Conservation (phyloP, 1,140 invertebrate genomes). For the Cotesia glomerata region DNA sequence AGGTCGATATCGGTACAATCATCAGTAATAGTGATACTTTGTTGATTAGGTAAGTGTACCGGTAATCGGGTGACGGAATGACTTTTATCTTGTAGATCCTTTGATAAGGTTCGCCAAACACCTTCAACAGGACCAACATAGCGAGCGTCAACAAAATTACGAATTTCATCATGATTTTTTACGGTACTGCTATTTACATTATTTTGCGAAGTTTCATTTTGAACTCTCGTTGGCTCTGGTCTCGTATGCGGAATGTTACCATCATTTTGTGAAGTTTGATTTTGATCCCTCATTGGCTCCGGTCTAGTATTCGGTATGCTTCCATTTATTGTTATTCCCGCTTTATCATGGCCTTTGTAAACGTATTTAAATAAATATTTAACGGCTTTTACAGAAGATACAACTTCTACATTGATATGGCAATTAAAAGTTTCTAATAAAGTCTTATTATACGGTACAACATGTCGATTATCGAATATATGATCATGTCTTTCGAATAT, state of each 20-base stretch:
- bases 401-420: constrained; percentile 27
- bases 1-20: not conserved
- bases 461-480: constrained; percentile 13
- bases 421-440: constrained; percentile 19
- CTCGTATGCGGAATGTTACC: too few relatives aligned
- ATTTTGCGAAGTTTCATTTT: not conserved
- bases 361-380: constrained; percentile 26
- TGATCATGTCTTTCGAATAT: not conserved
- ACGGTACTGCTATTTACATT: not conserved
- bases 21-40: constrained; percentile 4
- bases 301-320: too few relatives aligned
- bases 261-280: too few relatives aligned
- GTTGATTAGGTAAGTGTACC: constrained; percentile 6
- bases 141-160: not conserved
- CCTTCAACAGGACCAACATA: constrained; percentile 8
- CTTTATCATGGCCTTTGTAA: constrained; percentile 18
- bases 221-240: too few relatives aligned
- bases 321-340: not conserved
- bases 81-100: not conserved
- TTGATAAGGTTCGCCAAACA: not conserved
- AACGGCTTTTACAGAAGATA: constrained; percentile 10
- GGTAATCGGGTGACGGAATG: not conserved
- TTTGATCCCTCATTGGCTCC: too few relatives aligned
- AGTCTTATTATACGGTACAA: constrained; percentile 20
- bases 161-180: constrained; percentile 4